Evolutionary conservation across 2,797 vertebrate genomes (phyloP), one percentile per base, ranked within the genome.

Genomic region (Luscinia luscinia): DNA sequence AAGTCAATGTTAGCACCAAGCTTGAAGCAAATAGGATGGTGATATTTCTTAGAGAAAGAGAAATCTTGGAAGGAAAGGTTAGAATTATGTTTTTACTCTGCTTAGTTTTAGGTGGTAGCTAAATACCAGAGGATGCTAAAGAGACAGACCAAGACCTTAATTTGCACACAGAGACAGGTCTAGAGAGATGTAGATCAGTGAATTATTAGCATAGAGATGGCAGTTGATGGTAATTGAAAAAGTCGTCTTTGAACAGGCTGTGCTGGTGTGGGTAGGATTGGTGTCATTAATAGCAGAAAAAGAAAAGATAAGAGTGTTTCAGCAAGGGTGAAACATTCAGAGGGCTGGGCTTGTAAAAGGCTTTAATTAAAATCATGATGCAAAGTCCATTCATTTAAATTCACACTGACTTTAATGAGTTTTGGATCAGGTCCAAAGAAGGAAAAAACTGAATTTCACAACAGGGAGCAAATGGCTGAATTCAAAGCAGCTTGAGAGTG

Each of bases 371-470:
- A 94, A 41, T 74, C 41, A 83, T 70, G 72, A 87, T 77, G 72
- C 84, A 83, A 93, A 89, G 52, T 83, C 75, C 64, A 70, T 87
- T 95, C 72, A 91, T 89, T 95, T 89, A 87, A 82, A 91, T 94
- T 92, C 69, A 62, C 2, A 0, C 13, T 45, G 38, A 7, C 54
- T 93, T 48, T 90, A 91, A 94, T 58, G 83, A 91, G 73, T 81
- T 94, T 95, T 94, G 85, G 90, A 84, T 86, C 26, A 45, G 13
- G 15, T 78, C 76, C 90, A 91, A 94, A 84, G n/a, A 14, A 83
- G 18, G 36, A 85, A 68, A 77, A 83, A 75, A 2, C 4, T 46
- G 38, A 69, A 72, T 91, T 91, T 93, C 73, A 62, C 70, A 93
- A 66, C n/a, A 72, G 64, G 15, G 75, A 92, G 16, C 38, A 92